Conservation (phyloP, 2,888 invertebrate species). For the Zonitis immaculata region DNA sequence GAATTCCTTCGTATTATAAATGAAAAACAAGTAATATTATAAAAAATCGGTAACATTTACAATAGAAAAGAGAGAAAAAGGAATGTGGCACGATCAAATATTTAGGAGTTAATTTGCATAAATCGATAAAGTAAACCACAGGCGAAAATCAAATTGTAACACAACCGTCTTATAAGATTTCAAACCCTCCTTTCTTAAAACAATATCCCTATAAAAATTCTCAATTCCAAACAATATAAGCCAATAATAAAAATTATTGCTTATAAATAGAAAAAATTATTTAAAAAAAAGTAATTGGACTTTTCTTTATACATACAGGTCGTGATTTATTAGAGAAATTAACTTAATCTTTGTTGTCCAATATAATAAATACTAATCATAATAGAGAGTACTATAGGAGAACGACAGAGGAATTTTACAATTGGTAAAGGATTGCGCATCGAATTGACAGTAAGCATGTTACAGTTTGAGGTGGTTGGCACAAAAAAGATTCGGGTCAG, state of each 20-base stretch:
- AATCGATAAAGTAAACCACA: conserved; percentile 25
- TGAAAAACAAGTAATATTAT: not conserved
- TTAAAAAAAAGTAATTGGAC: too few species aligned
- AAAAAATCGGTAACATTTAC: not conserved
- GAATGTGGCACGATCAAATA: conserved; percentile 1
- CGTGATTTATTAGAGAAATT: too few species aligned
- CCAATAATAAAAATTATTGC: not conserved
- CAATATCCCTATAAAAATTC: too few species aligned
- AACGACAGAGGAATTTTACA: not conserved
- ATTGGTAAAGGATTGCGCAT: not conserved
- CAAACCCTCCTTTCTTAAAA: not conserved
- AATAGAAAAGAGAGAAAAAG: not conserved
- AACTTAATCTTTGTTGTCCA: too few species aligned
- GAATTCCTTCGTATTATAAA: not conserved
- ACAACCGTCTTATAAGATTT: not conserved
- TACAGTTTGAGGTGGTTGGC: not conserved
- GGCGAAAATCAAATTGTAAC: conserved; percentile 20
- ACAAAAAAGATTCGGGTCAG: not conserved
- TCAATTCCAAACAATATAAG: too few species aligned
- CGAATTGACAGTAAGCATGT: not conserved
- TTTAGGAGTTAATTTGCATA: conserved; percentile 24
- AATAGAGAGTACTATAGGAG: too few species aligned
- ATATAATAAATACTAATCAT: too few species aligned
- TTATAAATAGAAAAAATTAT: not conserved
- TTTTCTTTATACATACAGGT: too few species aligned